A percentile compares a stretch with the other conserved stretches of the same genome.
Evolutionary conservation across 2,113 vertebrate genomes (phyloP).

Genomic region (Phyllostomus hastatus): DNA sequence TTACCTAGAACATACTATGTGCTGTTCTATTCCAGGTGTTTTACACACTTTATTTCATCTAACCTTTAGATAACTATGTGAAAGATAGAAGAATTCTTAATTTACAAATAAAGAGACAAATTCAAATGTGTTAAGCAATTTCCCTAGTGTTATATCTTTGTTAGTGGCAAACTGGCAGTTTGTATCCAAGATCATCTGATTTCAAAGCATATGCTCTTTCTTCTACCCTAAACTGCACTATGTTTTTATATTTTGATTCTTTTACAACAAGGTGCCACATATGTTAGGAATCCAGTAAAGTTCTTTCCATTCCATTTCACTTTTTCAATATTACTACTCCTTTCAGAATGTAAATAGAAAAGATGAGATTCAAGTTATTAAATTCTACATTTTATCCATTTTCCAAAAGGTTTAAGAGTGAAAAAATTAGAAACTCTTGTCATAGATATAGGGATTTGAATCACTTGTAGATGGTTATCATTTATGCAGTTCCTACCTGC

Average conservation of each 20-base stretch:
- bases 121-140: not conserved
- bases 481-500: not conserved
- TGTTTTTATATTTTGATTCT: not conserved
- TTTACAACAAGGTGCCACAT: not conserved
- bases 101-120: slow-evolving; percentile 26
- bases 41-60: slow-evolving; percentile 15
- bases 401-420: not conserved
- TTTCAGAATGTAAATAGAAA: slow-evolving; percentile 30
- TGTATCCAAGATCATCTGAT: not conserved
- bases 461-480: not conserved
- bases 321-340: not conserved
- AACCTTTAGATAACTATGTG: not conserved
- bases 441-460: not conserved
- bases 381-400: slow-evolving; percentile 26
- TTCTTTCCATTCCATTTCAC: not conserved
- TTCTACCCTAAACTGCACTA: not conserved
- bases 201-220: not conserved
- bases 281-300: not conserved
- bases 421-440: not conserved
- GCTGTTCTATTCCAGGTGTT: not conserved
- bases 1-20: not conserved
- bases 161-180: not conserved
- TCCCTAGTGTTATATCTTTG: not conserved
- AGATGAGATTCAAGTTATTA: not conserved
- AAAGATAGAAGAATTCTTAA: not conserved